Percentiles rank a stretch among this genome's conserved stretches.
phyloP scores from a whole-genome alignment of 2,797 vertebrate species.

The Natrix natrix region DNA sequence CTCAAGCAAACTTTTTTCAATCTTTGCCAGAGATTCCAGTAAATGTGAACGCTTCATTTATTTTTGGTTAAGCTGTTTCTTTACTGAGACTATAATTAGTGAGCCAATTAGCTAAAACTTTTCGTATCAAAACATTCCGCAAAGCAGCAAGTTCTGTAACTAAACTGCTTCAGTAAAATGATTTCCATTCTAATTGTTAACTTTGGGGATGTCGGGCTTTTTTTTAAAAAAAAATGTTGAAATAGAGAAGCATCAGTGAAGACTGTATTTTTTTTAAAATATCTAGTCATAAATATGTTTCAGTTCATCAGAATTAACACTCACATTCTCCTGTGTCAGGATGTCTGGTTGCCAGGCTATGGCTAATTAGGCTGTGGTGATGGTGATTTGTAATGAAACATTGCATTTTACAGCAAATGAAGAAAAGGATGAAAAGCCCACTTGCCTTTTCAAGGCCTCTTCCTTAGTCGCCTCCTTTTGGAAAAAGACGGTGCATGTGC shows the following conservation, averaged over 20 bases:
- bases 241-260: slow-evolving; percentile 11
- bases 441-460: not conserved
- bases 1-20: not conserved
- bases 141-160: not conserved
- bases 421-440: slow-evolving; percentile 4
- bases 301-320: slow-evolving; percentile 36
- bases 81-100: not conserved
- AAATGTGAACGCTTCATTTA: not conserved
- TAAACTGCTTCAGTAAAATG: not conserved
- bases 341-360: slow-evolving; percentile 31
- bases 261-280: slow-evolving; percentile 40
- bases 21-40: not conserved
- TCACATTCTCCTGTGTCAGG: slow-evolving; percentile 45
- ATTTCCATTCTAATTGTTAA: slow-evolving; percentile 17
- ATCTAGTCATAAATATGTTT: slow-evolving; percentile 44
- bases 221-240: not conserved
- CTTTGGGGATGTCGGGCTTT: not conserved
- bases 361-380: slow-evolving; percentile 46
- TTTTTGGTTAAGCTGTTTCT: not conserved
- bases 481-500: not conserved
- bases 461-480: not conserved
- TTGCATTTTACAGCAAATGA: slow-evolving; percentile 41
- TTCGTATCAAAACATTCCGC: slow-evolving; percentile 6
- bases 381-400: slow-evolving; percentile 46
- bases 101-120: slow-evolving; percentile 9